Base-by-base conservation (phyloP, 30 jellyfish, hydroid and myxozoan species). In the Pelagia noctiluca region DNA sequence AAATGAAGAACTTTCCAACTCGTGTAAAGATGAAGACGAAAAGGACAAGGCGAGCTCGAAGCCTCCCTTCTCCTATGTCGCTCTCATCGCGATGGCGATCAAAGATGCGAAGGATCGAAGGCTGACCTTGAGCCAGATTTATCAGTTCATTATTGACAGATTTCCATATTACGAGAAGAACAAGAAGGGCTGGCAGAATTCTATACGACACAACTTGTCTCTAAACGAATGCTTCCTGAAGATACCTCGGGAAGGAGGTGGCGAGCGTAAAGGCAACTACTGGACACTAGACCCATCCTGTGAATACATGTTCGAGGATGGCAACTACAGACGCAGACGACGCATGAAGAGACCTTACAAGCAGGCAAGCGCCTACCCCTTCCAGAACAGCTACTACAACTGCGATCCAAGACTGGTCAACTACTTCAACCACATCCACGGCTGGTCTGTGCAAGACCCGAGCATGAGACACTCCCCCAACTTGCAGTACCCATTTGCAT, bases 211-310 rank as follows among this genome's bases (percentile, higher is more conserved):
- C 64, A 93, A 93, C 80, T 73, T 93, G 80, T 87, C 97, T 23
- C 81, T 93, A 33, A 93, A 93, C 64, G 98, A 93, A 50, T 93
- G 98, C 75, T 93, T 93, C 54, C 48, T 93, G 63, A 93, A 93
- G 86, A 93, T 93, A 22, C 98, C 97, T 2, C 83, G 97, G 48
- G 98, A 93, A 49, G 97, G 98, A 0, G 97, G 98, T 34, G 98
- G 97, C 18, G 97, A 93, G 53, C 52, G 98, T 31, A 93, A 93
- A 72, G 98, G 98, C 0, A 93, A 93, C 42, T 86, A 93, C 67
- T 93, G 98, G 98, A 88, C 98, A n/a, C 53, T 93, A 21, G 98
- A 93, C 50, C 98, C 98, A 26, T 88, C 98, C n/a, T 93, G 97
- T 48, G 98, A 93, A 84, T 93, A 88, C 68, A 93, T 93, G 98